Conservation (phyloP, 2,797 vertebrate species). For the Salarias fasciatus region DNA sequence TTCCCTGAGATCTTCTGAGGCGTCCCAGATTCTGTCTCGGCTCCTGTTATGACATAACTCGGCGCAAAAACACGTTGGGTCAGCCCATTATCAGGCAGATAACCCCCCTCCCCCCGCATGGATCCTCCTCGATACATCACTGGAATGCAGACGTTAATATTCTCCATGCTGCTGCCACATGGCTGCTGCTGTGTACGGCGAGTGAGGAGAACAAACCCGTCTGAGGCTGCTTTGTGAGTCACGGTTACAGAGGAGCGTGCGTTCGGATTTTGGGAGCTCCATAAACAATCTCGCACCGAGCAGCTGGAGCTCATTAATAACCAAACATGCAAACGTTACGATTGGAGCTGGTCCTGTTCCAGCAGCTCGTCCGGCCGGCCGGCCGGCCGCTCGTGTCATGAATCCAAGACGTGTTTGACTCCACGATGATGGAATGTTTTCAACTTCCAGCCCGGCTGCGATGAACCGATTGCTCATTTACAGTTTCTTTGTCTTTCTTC, state of each 20-base stretch:
- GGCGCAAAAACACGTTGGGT: not conserved
- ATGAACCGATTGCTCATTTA: not conserved
- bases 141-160: not conserved
- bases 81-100: not conserved
- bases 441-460: not conserved
- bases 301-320: not conserved
- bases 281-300: not conserved
- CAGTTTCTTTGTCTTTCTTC: not conserved
- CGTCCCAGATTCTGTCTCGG: not conserved
- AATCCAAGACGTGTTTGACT: not conserved
- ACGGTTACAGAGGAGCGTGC: not conserved
- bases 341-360: not conserved
- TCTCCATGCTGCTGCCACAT: not conserved
- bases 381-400: not conserved
- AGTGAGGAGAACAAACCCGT: not conserved
- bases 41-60: conserved; percentile 1
- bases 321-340: not conserved
- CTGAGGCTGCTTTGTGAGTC: not conserved
- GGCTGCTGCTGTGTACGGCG: no score
- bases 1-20: not conserved
- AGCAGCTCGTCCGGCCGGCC: no score
- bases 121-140: not conserved
- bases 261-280: not conserved
- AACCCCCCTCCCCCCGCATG: not conserved
- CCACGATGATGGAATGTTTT: not conserved